These are phyloP conservation scores for Drosophila paramelanica DNA, from an alignment of 2,888 invertebrate genomes.

Conservation along the genomic window DNA sequence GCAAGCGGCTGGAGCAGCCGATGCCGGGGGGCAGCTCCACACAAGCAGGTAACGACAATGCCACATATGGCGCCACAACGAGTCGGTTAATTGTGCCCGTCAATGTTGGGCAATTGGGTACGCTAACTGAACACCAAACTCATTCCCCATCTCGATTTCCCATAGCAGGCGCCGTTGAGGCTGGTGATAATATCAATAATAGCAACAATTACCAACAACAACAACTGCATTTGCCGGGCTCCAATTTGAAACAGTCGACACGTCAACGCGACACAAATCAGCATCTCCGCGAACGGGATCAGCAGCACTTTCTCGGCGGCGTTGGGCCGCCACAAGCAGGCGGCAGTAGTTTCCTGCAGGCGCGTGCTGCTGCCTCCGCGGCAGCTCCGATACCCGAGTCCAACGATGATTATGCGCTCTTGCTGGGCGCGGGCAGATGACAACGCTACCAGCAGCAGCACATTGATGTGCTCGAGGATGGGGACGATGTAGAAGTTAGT, in stretches of 20 bases:
- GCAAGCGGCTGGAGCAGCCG: constrained; percentile 68
- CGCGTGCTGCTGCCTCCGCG: constrained; percentile 66
- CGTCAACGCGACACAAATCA: constrained; percentile 69
- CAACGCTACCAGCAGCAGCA: constrained; percentile 73
- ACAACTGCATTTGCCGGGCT: constrained; percentile 69
- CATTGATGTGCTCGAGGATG: constrained; percentile 59
- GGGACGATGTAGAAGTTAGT: constrained; percentile 73
- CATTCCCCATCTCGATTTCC: constrained; percentile 70
- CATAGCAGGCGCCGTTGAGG: constrained; percentile 58
- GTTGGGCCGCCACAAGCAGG: constrained; percentile 61
- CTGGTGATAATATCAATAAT: constrained; percentile 60
- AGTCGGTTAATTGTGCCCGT: constrained; percentile 63
- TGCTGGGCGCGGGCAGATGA: constrained; percentile 82
- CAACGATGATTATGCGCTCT: constrained; percentile 77
- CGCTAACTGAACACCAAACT: constrained; percentile 59
- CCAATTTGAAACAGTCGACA: constrained; percentile 58
- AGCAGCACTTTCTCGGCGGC: constrained; percentile 59
- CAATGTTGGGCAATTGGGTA: constrained; percentile 52
- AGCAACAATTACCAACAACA: constrained; percentile 80
- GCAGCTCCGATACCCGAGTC: constrained; percentile 80
- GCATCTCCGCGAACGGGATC: constrained; percentile 69
- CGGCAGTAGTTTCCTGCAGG: constrained; percentile 74
- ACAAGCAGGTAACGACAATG: constrained; percentile 58
- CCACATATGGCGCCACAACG: constrained; percentile 63
- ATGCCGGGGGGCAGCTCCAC: constrained; percentile 36